phyloP scores from a whole-genome alignment of 2,113 vertebrate species.

The Mobula hypostoma region DNA sequence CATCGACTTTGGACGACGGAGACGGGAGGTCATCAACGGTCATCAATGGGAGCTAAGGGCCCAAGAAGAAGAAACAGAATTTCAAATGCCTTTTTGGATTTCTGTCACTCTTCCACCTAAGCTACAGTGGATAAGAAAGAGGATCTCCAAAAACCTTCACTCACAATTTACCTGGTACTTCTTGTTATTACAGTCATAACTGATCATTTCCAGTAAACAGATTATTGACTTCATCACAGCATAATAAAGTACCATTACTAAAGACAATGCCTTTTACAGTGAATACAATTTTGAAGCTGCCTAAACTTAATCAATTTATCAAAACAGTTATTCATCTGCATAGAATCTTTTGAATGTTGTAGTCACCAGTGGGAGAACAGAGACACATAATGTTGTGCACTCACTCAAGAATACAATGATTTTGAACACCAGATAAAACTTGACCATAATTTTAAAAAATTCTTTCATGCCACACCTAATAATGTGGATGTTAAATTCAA shows the following conservation, averaged over 20 bases:
- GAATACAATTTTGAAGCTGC: not conserved
- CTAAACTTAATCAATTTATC: not conserved
- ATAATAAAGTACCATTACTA: not conserved
- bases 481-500: conserved; percentile 59
- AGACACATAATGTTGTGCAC: not conserved
- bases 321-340: not conserved
- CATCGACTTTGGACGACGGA: too few relatives aligned
- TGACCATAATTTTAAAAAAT: conserved; percentile 64
- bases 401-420: conserved; percentile 40
- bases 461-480: conserved; percentile 46
- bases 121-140: not conserved
- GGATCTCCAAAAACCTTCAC: not conserved
- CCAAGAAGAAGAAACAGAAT: not conserved
- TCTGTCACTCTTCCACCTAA: not conserved
- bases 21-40: too few relatives aligned
- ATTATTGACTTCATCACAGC: not conserved
- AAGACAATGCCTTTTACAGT: not conserved
- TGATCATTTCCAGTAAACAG: conserved; percentile 5
- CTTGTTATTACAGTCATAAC: not conserved
- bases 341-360: not conserved
- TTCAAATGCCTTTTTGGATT: not conserved
- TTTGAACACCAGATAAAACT: conserved; percentile 49
- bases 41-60: too few relatives aligned
- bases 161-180: not conserved
- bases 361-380: not conserved